phyloP scores from a whole-genome alignment of 2,888 invertebrate genomes.

The Trichogramma dendrolimi region DNA sequence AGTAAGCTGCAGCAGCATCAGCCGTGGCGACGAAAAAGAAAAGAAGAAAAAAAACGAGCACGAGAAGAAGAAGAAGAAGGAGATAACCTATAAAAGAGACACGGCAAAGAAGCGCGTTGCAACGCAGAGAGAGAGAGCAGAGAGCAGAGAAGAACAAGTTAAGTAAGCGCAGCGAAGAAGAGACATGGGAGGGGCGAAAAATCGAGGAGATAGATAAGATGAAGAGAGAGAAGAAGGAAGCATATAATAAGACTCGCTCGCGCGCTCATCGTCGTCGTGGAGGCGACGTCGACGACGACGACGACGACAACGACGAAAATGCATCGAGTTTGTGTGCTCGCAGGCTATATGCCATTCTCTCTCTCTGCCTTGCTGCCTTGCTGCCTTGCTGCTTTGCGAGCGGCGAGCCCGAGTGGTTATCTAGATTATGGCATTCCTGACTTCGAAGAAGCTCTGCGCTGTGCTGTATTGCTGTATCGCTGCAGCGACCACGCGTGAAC shows the following conservation, averaged over 20 bases:
- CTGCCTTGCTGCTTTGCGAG: constrained; percentile 43
- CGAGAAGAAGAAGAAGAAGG: not conserved
- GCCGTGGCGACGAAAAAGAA: constrained; percentile 31
- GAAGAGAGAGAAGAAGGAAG: constrained; percentile 27
- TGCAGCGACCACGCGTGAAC: constrained; percentile 29
- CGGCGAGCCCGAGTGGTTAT: constrained; percentile 38
- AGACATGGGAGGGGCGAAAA: constrained; percentile 20
- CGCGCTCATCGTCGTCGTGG: not conserved
- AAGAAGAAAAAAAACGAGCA: constrained; percentile 11
- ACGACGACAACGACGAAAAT: constrained; percentile 20
- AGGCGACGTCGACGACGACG: constrained; percentile 7
- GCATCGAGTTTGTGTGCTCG: too few species aligned
- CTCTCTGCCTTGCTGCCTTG: too few species aligned
- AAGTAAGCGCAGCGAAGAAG: constrained; percentile 23
- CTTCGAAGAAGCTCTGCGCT: constrained; percentile 39
- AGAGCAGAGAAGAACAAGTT: not conserved
- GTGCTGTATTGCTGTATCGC: too few species aligned
- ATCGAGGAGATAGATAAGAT: constrained; percentile 47
- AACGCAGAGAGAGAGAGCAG: not conserved
- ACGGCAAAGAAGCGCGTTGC: not conserved
- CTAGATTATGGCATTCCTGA: constrained; percentile 51
- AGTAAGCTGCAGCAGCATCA: not conserved
- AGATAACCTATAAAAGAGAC: not conserved
- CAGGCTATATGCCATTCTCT: too few species aligned
- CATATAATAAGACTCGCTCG: not conserved